These are phyloP conservation scores for Pseudeuparius sepicola DNA, from an alignment of 2,888 invertebrate species.

Conservation along the genomic window DNA sequence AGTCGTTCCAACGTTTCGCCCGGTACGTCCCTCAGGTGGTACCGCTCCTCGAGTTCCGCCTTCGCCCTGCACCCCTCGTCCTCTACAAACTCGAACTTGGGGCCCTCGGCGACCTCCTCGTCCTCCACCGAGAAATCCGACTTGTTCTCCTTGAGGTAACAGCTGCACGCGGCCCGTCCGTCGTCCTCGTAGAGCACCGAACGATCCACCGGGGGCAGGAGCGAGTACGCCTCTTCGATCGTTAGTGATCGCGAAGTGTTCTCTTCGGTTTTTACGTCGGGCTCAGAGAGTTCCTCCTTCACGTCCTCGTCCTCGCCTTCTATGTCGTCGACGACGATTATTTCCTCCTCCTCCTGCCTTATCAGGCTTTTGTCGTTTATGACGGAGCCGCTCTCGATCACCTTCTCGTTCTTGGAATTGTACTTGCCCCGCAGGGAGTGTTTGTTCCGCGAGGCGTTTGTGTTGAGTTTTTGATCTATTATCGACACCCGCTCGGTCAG, in stretches of 20 bases:
- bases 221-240: slow-evolving; percentile 51
- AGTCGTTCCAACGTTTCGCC: slow-evolving; percentile 44
- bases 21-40: slow-evolving; percentile 40
- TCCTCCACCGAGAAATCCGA: slow-evolving; percentile 32
- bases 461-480: slow-evolving; percentile 37
- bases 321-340: slow-evolving; percentile 19
- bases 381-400: slow-evolving; percentile 35
- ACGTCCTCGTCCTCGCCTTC: no score
- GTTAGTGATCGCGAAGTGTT: slow-evolving; percentile 36
- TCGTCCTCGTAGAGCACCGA: slow-evolving; percentile 27
- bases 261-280: no score
- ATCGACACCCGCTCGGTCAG: slow-evolving; percentile 37
- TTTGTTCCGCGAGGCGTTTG: slow-evolving; percentile 34
- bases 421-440: slow-evolving; percentile 30
- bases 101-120: slow-evolving; percentile 23
- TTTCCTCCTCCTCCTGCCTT: slow-evolving; percentile 21
- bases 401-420: slow-evolving; percentile 24
- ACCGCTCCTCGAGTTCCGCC: slow-evolving; percentile 41
- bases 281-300: no score
- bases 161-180: slow-evolving; percentile 29
- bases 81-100: slow-evolving; percentile 41
- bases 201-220: slow-evolving; percentile 55
- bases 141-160: slow-evolving; percentile 32
- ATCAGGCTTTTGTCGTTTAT: slow-evolving; percentile 31
- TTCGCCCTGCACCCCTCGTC: slow-evolving; percentile 46